Conservation (phyloP, 53 echinoderm and acorn worm species). For the Echinometra lucunter region DNA sequence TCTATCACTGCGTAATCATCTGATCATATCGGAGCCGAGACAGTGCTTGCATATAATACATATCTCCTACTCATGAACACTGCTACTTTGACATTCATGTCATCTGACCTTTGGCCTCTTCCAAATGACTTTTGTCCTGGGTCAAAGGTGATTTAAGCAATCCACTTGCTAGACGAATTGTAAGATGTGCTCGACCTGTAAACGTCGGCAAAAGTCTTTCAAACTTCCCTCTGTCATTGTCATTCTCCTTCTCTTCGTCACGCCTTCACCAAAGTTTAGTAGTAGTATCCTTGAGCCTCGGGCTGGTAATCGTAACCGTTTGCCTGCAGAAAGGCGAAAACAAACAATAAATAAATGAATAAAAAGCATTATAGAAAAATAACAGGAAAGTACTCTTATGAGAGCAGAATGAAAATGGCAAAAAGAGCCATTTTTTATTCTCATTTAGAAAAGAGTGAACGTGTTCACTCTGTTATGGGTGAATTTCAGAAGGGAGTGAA, state of each 20-base stretch:
- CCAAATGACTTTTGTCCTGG: background rate
- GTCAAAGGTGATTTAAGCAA: background rate
- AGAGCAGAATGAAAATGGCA: too few relatives aligned
- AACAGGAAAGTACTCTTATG: too few relatives aligned
- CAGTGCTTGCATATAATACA: background rate
- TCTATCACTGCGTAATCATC: background rate
- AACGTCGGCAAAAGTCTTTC: background rate
- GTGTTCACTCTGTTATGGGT: too few relatives aligned
- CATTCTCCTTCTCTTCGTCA: too few relatives aligned
- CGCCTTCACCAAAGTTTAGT: background rate
- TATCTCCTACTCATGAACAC: background rate
- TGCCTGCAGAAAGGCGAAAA: background rate
- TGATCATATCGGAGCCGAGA: background rate
- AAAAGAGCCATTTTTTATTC: too few relatives aligned
- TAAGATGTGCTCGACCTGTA: background rate
- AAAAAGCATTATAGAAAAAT: background rate
- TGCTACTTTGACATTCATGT: background rate
- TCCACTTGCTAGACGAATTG: background rate
- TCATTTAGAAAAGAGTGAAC: too few relatives aligned
- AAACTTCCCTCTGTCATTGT: too few relatives aligned
- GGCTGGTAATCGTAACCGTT: background rate
- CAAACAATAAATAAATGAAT: background rate
- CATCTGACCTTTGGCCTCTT: background rate
- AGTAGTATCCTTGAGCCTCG: background rate
- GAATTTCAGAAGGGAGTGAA: too few relatives aligned